Conservation (phyloP, 1,140 invertebrate species). For the Caenorhabditis elegans region DNA sequence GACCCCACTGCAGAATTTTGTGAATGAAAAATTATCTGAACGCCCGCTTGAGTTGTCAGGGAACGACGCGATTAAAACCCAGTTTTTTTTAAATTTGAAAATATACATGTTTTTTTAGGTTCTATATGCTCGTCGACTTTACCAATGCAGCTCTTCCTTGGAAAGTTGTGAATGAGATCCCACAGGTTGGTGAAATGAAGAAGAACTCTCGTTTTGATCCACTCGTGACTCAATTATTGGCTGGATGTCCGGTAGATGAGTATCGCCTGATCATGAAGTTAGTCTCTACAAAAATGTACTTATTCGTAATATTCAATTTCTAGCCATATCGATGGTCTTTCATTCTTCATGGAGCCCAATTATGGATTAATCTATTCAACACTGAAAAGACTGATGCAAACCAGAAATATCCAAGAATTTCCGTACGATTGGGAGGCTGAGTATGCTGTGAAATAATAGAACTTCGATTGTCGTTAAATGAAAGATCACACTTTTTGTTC, state of each 20-base stretch:
- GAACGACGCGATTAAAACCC: no score
- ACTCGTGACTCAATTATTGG: slow-evolving; percentile 4
- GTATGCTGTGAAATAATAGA: background rate
- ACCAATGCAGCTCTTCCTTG: slow-evolving; percentile 47
- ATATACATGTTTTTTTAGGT: background rate
- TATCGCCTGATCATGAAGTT: slow-evolving; percentile 14
- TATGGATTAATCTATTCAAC: slow-evolving; percentile 35
- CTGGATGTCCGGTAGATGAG: slow-evolving; percentile 30
- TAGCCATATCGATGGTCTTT: slow-evolving; percentile 29
- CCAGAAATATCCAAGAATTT: slow-evolving; percentile 19
- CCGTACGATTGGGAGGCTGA: slow-evolving; percentile 49
- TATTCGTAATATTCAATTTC: background rate
- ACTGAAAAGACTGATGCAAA: slow-evolving; percentile 17
- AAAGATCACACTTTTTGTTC: no score
- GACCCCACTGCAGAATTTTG: no score
- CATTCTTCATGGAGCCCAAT: slow-evolving; percentile 41
- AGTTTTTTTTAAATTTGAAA: no score
- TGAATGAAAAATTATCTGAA: no score
- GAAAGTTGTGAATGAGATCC: slow-evolving; percentile 42
- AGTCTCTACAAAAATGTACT: background rate
- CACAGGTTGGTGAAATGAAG: slow-evolving; percentile 46
- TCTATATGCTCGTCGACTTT: slow-evolving; percentile 49
- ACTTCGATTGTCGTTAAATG: background rate
- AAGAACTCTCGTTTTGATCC: slow-evolving; percentile 23
- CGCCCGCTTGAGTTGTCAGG: no score